A percentile compares a stretch with the other conserved stretches of the same genome.
Conservation (phyloP, 2,888 invertebrate species). For the Drosophila cognata region DNA sequence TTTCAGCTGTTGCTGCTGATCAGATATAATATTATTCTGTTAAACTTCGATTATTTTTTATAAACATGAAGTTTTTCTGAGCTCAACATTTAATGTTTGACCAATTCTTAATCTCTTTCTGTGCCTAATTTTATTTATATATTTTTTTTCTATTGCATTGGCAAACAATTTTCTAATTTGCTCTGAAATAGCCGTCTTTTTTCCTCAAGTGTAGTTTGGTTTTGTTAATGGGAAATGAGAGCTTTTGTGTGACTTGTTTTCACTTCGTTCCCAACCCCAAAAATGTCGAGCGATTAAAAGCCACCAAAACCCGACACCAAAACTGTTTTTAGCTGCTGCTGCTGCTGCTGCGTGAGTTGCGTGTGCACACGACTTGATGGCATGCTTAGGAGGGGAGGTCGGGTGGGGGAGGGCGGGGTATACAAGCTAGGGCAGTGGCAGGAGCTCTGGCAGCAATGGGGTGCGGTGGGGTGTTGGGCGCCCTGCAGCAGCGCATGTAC, state of each 20-base stretch:
- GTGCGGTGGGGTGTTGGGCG: conserved; percentile 2
- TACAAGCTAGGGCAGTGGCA: background rate
- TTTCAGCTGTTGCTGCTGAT: background rate
- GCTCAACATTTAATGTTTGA: no score
- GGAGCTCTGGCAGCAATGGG: background rate
- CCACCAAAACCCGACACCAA: conserved; percentile 24
- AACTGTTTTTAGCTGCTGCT: conserved; percentile 32
- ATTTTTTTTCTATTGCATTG: background rate
- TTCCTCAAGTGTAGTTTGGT: background rate
- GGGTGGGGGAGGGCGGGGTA: background rate
- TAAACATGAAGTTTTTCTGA: background rate
- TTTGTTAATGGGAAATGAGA: background rate
- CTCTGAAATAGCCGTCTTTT: background rate
- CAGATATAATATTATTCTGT: background rate
- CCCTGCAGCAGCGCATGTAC: conserved; percentile 18
- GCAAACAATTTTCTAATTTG: background rate
- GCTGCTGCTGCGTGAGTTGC: conserved; percentile 49
- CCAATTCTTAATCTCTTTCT: background rate
- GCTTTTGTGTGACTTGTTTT: conserved; percentile 38
- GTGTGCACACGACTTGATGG: conserved; percentile 29
- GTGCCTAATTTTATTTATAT: background rate
- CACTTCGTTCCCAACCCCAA: conserved; percentile 27
- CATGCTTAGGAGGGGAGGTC: background rate
- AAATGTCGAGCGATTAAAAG: conserved; percentile 51
- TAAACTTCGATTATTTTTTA: background rate